Conservation (phyloP, 2,888 invertebrate genomes). For the Alcis repandata region DNA sequence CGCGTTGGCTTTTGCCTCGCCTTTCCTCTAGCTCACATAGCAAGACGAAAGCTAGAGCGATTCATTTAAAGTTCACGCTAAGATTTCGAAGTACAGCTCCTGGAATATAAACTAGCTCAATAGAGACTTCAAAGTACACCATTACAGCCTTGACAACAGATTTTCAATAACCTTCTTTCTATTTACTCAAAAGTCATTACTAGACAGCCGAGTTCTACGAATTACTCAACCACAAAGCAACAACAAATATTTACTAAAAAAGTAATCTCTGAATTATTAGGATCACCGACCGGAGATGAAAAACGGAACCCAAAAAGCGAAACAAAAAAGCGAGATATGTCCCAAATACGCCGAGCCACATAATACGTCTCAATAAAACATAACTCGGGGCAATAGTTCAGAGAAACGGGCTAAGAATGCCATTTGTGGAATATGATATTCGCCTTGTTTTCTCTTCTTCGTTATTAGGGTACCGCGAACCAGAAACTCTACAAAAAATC, state of each 20-base stretch:
- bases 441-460: slow-evolving; percentile 26
- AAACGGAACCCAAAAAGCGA: neutral
- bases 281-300: neutral
- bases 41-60: no score
- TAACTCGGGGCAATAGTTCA: slow-evolving; percentile 34
- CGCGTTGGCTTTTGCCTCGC: no score
- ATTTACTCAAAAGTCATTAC: no score
- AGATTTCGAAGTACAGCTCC: no score
- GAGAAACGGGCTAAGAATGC: slow-evolving; percentile 28
- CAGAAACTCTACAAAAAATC: neutral
- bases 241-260: neutral
- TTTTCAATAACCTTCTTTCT: no score
- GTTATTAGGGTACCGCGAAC: slow-evolving; percentile 11
- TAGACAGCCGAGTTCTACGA: no score
- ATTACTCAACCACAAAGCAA: no score
- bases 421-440: slow-evolving; percentile 41
- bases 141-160: no score
- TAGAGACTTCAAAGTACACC: no score
- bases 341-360: slow-evolving; percentile 18
- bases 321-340: slow-evolving; percentile 11
- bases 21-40: no score
- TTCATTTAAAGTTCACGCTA: no score
- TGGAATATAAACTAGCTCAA: no score
- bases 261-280: neutral
- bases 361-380: slow-evolving; percentile 37